These are phyloP conservation scores for Plagodis pulveraria DNA, from an alignment of 2,888 invertebrate genomes.

Conservation along the genomic window DNA sequence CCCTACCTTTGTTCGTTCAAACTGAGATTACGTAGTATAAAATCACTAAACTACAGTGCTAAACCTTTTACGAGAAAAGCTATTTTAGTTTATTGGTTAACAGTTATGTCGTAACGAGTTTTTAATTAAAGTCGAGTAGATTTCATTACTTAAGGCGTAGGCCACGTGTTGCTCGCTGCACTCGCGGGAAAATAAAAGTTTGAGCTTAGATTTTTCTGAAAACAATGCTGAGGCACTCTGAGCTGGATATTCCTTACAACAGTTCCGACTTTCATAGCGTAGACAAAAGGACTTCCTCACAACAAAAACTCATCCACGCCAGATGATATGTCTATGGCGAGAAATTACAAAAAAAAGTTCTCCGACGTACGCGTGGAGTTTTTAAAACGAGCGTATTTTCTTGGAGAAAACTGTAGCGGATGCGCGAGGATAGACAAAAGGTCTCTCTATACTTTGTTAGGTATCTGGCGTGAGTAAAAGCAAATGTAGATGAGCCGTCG, in stretches of 20 bases:
- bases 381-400: conserved; percentile 75
- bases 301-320: conserved; percentile 83
- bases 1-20: conserved; percentile 49
- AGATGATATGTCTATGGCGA: conserved; percentile 83
- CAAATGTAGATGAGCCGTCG: conserved; percentile 78
- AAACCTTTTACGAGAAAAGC: conserved; percentile 54
- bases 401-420: conserved; percentile 78
- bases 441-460: conserved; percentile 73
- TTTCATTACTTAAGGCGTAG: conserved; percentile 72
- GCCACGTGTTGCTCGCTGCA: conserved; percentile 73
- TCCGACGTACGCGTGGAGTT: conserved; percentile 70
- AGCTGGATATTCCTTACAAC: conserved; percentile 77
- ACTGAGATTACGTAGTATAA: conserved; percentile 54
- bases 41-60: conserved; percentile 52
- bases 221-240: conserved; percentile 74
- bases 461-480: conserved; percentile 70
- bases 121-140: conserved; percentile 67
- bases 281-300: conserved; percentile 81
- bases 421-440: conserved; percentile 78
- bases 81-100: conserved; percentile 62
- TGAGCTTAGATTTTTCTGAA: conserved; percentile 73
- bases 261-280: conserved; percentile 80
- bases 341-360: conserved; percentile 78
- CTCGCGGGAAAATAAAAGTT: conserved; percentile 58
- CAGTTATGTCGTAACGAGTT: conserved; percentile 59